Evolutionary conservation across 1,140 invertebrate genomes (phyloP), one percentile per base, ranked within the genome.

Genomic region (Papilio polyxenes): DNA sequence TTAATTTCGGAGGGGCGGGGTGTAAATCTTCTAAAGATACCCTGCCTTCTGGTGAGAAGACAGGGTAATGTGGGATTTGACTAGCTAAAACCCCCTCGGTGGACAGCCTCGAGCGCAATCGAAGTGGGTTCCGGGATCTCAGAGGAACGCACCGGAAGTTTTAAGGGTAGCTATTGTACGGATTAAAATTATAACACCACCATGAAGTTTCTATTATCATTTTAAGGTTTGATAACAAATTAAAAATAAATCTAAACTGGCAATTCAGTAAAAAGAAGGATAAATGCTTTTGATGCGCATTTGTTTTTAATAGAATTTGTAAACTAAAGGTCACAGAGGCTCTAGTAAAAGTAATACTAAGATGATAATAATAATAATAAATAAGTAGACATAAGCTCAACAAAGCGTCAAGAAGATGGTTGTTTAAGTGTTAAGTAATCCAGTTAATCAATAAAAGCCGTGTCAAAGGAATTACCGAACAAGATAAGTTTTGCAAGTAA

Each of bases 391-490:
- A 37, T 13, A 72, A 37, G 37, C 13, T 15, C 31, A 17, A 17
- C 13, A 15, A 37, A 72, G 65, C 31, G 65, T 13, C 65, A 72
- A 72, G 31, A 72, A 72, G 31, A 20, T 65, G 59, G 65, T 37
- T 72, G 65, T 72, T 72, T 72, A 72, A 72, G 65, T 37, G 65
- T 31, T 31, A 72, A 72, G 65, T 72, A 72, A 72, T 72, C 65
- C 65, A 72, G 37, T 72, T 72, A 72, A 72, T 17, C 65, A 72
- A 72, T 11, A 72, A 40, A 40, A 72, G 65, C 65, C 65, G 65
- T 72, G 65, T 72, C 65, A 72, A 72, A 72, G 31, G 65, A 72
- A 72, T 72, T 72, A 72, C 65, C 65, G 65, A 72, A 72, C 65
- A 72, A 72, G 65, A 72, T 72, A 72, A 72, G 65, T 72, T 72